Percentiles rank a stretch among this genome's conserved stretches.
phyloP scores from a whole-genome alignment of 2,113 vertebrate species.

The Sinocyclocheilus anshuiensis region DNA sequence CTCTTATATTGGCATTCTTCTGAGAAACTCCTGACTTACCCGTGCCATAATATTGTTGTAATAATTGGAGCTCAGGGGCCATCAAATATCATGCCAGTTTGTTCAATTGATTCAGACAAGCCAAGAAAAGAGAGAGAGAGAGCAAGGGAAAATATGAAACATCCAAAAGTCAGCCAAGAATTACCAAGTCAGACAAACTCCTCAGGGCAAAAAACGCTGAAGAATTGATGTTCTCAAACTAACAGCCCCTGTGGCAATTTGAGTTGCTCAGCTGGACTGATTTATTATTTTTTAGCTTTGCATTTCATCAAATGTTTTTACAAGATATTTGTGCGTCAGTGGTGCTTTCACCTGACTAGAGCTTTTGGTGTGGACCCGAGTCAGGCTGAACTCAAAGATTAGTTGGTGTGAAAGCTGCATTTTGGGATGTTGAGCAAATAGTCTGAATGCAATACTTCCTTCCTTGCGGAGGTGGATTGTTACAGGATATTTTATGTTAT shows the following conservation, averaged over 20 bases:
- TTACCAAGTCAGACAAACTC: constrained; percentile 23
- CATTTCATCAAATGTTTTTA: neutral
- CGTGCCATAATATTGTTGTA: constrained; percentile 77
- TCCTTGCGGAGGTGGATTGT: neutral
- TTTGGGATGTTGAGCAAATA: neutral
- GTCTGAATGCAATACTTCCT: neutral
- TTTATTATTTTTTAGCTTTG: neutral
- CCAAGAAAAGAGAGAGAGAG: constrained; percentile 15
- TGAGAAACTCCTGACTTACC: constrained; percentile 65
- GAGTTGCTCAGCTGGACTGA: neutral
- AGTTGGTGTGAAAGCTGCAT: neutral
- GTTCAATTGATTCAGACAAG: constrained; percentile 78
- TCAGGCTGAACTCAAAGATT: neutral
- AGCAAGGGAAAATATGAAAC: constrained; percentile 28
- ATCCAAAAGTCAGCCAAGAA: constrained; percentile 37
- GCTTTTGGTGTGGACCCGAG: neutral
- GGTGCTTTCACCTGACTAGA: neutral
- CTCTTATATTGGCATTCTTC: constrained; percentile 73
- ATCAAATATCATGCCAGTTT: constrained; percentile 76
- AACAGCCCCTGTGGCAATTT: constrained; percentile 45
- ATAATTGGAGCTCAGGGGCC: constrained; percentile 77
- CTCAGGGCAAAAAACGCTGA: constrained; percentile 6
- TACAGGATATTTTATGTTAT: neutral
- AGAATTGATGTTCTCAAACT: constrained; percentile 58
- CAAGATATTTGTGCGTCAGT: neutral